Base-by-base conservation (phyloP, 2,113 vertebrate species). In the Lagopus leucura region DNA sequence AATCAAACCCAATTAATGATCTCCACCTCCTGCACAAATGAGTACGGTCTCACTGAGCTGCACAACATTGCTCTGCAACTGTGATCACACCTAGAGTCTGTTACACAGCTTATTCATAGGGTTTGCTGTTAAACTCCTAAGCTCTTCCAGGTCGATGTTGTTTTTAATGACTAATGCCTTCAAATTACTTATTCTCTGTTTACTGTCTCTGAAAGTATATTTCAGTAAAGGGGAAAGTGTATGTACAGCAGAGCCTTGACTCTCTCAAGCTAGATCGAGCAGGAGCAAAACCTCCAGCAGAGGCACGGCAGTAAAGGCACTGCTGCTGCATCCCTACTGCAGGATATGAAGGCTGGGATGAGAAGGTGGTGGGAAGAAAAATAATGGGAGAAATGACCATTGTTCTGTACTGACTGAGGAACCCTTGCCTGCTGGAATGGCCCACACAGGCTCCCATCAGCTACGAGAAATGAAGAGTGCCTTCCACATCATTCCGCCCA, bases 1-100 rank as follows among this genome's bases (percentile, higher is more conserved):
- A 92, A 73, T 67, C 10, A 15, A 38, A 87, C 61, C 75, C 32
- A 69, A 69, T 95, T 95, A 91, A 93, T 89, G 84, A 66, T 81
- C 80, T 93, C 65, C 74, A 86, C 85, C 81, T 88, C 70, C 82
- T 64, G 87, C 86, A 86, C 58, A 95, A 95, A 92, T 70, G n/a
- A 82, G 43, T 71, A 32, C 13, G 34, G 66, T 86, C 61, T 58
- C 76, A 55, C 47, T 48, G 83, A 96, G 40, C 2, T 73, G 50
- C 72, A 91, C 74, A 70, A 20, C 55, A 83, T 1, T 22, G 32
- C 69, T 65, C 61, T 84, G 94, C 78, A 95, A 86, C 90, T 95
- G 88, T 77, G 94, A 93, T 95, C 92, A 92, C 89, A 93, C 86
- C 91, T 85, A 80, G 32, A 71, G 54, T 72, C 89, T 83, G 63